phyloP scores from a whole-genome alignment of 2,113 vertebrate genomes.

The Panthera leo region DNA sequence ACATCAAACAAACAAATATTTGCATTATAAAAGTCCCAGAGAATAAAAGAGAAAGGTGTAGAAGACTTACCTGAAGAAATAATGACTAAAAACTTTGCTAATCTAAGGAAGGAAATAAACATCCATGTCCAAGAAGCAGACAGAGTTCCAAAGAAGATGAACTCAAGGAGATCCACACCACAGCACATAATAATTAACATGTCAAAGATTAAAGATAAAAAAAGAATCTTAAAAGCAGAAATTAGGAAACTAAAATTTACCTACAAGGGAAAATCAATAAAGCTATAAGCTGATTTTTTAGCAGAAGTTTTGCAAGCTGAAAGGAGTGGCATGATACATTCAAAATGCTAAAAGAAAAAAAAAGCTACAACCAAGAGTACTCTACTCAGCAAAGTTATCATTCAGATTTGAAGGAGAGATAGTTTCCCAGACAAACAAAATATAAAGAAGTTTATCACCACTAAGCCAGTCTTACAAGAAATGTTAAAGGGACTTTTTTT shows the following conservation, averaged over 20 bases:
- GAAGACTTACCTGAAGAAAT: neutral
- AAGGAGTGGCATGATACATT: neutral
- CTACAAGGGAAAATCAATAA: neutral
- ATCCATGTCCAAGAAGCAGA: neutral
- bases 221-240: neutral
- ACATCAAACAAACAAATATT: neutral
- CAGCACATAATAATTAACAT: neutral
- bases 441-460: neutral
- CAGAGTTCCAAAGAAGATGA: neutral
- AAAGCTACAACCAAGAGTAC: neutral
- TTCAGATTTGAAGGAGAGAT: neutral
- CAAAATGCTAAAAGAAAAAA: neutral
- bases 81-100: neutral
- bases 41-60: neutral
- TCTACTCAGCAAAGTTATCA: neutral
- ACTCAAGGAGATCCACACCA: neutral
- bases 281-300: neutral
- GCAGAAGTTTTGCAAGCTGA: neutral
- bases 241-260: neutral
- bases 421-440: neutral
- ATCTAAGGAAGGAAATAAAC: neutral
- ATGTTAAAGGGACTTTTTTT: neutral
- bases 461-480: neutral
- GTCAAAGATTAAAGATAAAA: neutral
- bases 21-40: neutral